A percentile compares a stretch with the other conserved stretches of the same genome.
Evolutionary conservation across 2,888 invertebrate genomes (phyloP).

Genomic region (Acleris literana): DNA sequence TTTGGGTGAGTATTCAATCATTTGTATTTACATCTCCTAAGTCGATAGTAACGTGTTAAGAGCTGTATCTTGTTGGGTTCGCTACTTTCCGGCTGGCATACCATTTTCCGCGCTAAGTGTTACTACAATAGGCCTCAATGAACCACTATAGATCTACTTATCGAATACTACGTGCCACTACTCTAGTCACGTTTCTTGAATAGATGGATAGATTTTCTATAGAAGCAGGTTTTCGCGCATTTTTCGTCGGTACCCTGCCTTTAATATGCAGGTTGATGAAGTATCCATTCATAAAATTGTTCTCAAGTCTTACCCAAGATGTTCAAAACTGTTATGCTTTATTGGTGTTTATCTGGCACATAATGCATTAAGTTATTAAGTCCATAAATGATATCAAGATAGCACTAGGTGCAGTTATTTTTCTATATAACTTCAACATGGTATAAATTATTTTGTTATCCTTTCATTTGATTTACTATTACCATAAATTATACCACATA

Average conservation of each 20-base stretch:
- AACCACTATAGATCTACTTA: constrained; percentile 28
- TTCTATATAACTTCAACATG: too few species aligned
- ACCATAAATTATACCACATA: too few species aligned
- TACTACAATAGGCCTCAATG: constrained; percentile 27
- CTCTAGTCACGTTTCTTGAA: constrained; percentile 32
- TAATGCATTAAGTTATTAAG: background rate
- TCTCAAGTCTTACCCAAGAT: background rate
- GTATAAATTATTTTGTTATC: too few species aligned
- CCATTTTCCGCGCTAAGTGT: constrained; percentile 14
- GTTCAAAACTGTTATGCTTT: background rate
- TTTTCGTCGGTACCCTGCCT: constrained; percentile 22
- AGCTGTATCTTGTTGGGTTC: constrained; percentile 40
- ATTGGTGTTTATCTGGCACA: background rate
- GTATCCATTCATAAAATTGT: constrained; percentile 25
- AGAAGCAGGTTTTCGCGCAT: constrained; percentile 37
- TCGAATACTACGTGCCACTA: constrained; percentile 18
- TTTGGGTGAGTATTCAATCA: constrained; percentile 69
- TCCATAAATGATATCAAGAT: too few species aligned
- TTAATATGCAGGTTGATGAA: constrained; percentile 1
- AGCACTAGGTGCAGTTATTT: too few species aligned
- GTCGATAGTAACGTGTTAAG: constrained; percentile 53
- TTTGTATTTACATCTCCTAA: constrained; percentile 67
- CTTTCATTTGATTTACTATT: too few species aligned
- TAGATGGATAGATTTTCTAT: constrained; percentile 30
- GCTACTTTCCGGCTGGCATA: constrained; percentile 5